Base-by-base conservation (phyloP, 2,113 vertebrate species). In the Tretioscincus oriximinensis region DNA sequence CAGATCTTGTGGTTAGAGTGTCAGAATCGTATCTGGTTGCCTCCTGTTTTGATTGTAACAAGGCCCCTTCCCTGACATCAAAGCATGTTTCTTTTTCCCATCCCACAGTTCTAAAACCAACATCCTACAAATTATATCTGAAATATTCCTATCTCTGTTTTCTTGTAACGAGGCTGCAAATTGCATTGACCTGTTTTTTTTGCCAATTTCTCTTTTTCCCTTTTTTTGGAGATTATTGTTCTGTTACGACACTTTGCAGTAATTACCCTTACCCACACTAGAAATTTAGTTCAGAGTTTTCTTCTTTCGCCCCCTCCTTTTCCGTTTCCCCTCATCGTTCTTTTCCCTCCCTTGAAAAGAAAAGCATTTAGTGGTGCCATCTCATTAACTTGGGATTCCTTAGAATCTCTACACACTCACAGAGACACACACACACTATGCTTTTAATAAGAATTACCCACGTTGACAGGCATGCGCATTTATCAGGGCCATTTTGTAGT, bases 391-490 rank as follows among this genome's bases (percentile, higher is more conserved):
- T 65, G 47, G 41, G 41, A 77, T 81, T 65, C 28, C 35, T 84
- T 66, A 70, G 49, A 29, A 81, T n/a, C 14, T 9, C 77, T 74
- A 26, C n/a, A 9, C 60, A 26, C 72, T 66, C 1, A 1, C 49
- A 41, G 3, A 41, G 5, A 41, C 35, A 41, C 35, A 41, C 35
- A 41, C 35, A 41, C 35, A 41, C 31, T 73, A 61, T 49, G 22
- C 72, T 11, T 75, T 86, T 82, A 68, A 12, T 54, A 41, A n/a
- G 81, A 88, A 60, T 29, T 29, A 67, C 1, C 35, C 64, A 51
- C 66, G 76, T 3, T 83, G 31, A 80, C 12, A 84, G 58, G 26
- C 7, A 79, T 29, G 78, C 71, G 84, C 61, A 87, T 80, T 87
- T 22, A 75, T 20, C 73, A 6, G 22, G n/a, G 84, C 18, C 49